Base-by-base conservation (phyloP, 2,113 vertebrate genomes). In the Aegotheles bennettii region DNA sequence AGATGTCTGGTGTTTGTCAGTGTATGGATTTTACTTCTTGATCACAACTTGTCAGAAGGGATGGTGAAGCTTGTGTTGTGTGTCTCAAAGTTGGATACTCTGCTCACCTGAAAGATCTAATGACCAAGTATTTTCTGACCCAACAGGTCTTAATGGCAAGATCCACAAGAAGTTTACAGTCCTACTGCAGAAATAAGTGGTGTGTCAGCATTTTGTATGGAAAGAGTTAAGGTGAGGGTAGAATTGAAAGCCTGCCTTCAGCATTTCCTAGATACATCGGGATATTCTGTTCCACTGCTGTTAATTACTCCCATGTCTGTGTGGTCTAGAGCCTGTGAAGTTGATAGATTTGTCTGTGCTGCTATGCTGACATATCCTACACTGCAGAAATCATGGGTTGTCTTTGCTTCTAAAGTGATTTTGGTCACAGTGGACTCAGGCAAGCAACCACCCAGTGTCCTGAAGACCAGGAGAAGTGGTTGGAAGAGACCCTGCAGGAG, bases 41-140 rank as follows among this genome's bases (percentile, higher is more conserved):
- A 33, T 64, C 13, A 47, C 24, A 75, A 2, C 13, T 48, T 73
- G 33, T 42, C 19, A 26, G 38, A 59, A 45, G 17, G 38, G 4
- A 24, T 48, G 4, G 20, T 43, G 31, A 70, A 82, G 29, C 10
- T 7, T 47, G 14, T 59, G 17, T 79, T 75, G 2, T 0, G 0
- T 9, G 9, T 70, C 31, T 79, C 61, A 59, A 13, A 42, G 50
- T 38, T 65, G n/a, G 28, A 45, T 74, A 21, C 7, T 82, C 7
- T 51, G 20, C 5, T 77, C 36, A 45, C 7, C 29, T 61, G n/a
- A 9, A 73, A n/a, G 36, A 3, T 8, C 13, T 45, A 0, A 20
- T 61, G 35, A 20, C 31, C 14, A 9, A 38, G 26, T 38, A 14
- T 40, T 0, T 23, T 47, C 31, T 89, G 35, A 36, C 38, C 24